Evolutionary conservation across 2,797 vertebrate species (phyloP).

Genomic region (Ambastaia sidthimunki): DNA sequence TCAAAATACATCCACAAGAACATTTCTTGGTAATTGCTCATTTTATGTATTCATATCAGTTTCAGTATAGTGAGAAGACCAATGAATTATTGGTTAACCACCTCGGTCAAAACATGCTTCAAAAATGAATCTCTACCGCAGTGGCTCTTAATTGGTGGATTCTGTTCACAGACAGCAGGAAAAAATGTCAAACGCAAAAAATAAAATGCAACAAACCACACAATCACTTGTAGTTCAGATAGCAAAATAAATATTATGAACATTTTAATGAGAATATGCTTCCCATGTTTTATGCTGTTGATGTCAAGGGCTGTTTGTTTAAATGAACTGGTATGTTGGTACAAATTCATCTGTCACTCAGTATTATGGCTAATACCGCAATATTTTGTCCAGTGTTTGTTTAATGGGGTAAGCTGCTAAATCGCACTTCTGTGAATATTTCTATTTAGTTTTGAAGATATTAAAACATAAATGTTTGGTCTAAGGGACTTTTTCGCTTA

Average conservation of each 20-base stretch:
- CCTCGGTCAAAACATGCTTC: not conserved
- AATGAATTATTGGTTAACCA: not conserved
- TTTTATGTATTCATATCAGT: not conserved
- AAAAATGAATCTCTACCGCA: not conserved
- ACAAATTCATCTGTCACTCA: not conserved
- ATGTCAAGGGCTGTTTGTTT: not conserved
- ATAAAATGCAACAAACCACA: not conserved
- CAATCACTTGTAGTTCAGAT: not conserved
- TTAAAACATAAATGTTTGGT: not conserved
- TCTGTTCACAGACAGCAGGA: not conserved
- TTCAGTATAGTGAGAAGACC: not conserved
- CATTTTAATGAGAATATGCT: not conserved
- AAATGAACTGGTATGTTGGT: not conserved
- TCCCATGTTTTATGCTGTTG: not conserved
- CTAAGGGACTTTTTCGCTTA: not conserved
- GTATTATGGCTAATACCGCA: not conserved
- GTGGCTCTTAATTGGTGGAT: not conserved
- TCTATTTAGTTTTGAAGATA: no score
- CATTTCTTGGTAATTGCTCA: not conserved
- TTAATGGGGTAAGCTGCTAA: not conserved
- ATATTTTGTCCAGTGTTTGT: not conserved
- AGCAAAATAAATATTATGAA: not conserved
- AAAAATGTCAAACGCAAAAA: not conserved
- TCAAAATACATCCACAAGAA: not conserved
- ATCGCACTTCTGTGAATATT: not conserved